These are phyloP conservation scores for Lepidonotus clava DNA, from an alignment of 2,888 invertebrate genomes.

Conservation along the genomic window DNA sequence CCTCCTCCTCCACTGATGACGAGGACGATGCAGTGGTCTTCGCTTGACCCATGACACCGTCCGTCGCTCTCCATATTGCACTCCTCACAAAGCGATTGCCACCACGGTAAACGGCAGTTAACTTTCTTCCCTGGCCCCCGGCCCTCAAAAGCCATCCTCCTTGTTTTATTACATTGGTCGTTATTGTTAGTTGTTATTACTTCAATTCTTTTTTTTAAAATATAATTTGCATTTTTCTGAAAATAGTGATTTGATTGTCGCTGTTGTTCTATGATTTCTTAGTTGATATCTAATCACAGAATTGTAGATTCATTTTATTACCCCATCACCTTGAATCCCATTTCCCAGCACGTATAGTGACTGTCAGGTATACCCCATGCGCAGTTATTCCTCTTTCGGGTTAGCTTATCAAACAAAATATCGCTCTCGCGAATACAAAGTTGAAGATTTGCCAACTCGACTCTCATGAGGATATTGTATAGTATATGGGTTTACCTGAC, in stretches of 20 bases:
- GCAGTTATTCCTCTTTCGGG: too few relatives aligned
- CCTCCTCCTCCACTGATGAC: slow-evolving; percentile 62
- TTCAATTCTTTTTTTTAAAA: not conserved
- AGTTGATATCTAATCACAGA: too few relatives aligned
- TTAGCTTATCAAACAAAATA: too few relatives aligned
- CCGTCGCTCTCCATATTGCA: slow-evolving; percentile 37
- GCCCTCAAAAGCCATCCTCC: not conserved
- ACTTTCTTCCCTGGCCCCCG: slow-evolving; percentile 35
- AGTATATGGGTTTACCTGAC: too few relatives aligned
- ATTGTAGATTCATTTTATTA: too few relatives aligned
- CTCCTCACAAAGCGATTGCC: slow-evolving; percentile 41
- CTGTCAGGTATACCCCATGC: not conserved
- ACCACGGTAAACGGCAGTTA: slow-evolving; percentile 50
- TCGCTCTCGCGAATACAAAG: too few relatives aligned
- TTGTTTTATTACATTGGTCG: not conserved
- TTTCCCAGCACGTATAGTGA: not conserved
- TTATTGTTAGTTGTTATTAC: not conserved
- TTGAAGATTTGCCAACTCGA: too few relatives aligned
- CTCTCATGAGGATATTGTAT: too few relatives aligned
- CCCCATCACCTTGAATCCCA: not conserved
- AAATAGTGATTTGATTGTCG: too few relatives aligned
- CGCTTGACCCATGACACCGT: slow-evolving; percentile 44
- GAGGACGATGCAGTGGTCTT: slow-evolving; percentile 68
- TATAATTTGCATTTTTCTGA: not conserved
- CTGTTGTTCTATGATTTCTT: too few relatives aligned